Percentiles rank a stretch among this genome's conserved stretches.
These are phyloP conservation scores for Lepisosteus oculatus DNA, from an alignment of 2,113 vertebrate species.

Conservation along the genomic window DNA sequence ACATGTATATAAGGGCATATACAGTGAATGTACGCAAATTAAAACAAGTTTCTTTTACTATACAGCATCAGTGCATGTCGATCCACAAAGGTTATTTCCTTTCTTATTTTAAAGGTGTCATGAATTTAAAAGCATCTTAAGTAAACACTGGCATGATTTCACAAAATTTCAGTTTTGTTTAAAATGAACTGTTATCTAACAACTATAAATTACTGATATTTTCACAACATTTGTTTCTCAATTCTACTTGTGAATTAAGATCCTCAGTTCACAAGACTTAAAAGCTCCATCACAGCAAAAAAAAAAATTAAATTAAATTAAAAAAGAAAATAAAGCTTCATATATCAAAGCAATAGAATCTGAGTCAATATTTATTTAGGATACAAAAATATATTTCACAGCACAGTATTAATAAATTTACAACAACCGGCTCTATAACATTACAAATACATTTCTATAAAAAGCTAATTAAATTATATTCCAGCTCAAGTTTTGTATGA, in stretches of 20 bases:
- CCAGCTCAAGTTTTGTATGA: constrained; percentile 62
- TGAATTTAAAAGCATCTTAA: too few species aligned
- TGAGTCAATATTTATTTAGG: constrained; percentile 63
- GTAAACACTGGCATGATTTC: too few species aligned
- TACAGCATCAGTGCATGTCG: too few species aligned
- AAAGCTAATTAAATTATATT: constrained; percentile 83
- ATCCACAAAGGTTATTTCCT: too few species aligned
- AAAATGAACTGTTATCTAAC: too few species aligned
- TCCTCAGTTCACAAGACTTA: constrained; percentile 45
- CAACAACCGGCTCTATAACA: constrained; percentile 83
- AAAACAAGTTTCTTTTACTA: too few species aligned
- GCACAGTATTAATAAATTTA: constrained; percentile 59
- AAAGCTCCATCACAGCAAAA: constrained; percentile 31
- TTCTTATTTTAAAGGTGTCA: too few species aligned
- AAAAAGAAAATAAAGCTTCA: constrained; percentile 32
- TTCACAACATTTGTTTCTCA: constrained; percentile 14
- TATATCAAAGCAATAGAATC: constrained; percentile 43
- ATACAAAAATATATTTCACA: constrained; percentile 97
- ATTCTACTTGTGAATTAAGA: constrained; percentile 40
- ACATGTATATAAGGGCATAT: too few species aligned
- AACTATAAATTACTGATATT: too few species aligned
- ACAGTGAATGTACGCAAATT: too few species aligned
- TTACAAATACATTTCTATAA: constrained; percentile 83
- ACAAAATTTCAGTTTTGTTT: too few species aligned
- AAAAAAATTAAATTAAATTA: constrained; percentile 27